Base-by-base conservation (phyloP, 2,113 vertebrate genomes). In the Chloroceryle aenea region DNA sequence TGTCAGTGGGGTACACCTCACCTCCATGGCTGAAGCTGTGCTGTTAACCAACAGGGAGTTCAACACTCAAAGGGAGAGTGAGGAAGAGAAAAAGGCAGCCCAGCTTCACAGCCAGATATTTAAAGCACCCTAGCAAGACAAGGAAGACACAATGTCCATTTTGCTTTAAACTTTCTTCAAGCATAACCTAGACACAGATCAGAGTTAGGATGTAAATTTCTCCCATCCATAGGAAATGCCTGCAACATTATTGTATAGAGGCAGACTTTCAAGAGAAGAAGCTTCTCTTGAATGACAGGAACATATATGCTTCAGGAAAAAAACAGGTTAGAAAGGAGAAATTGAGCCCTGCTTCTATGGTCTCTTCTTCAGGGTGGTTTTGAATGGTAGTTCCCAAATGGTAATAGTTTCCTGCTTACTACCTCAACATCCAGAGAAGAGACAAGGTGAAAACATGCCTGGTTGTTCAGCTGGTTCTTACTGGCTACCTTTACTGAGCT, bases 41-140 rank as follows among this genome's bases (percentile, higher is more conserved):
- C 40, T 73, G 25, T 45, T 72, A 64, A 55, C 12, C 27, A 32
- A 12, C 20, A 32, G 34, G n/a, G 14, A 47, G 23, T 40, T 61
- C 22, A 61, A 69, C 38, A 29, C 11, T 3, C 14, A 58, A 0
- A 1, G 40, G 5, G 20, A 55, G 5, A 59, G 9, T 1, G 2
- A 75, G 6, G 22, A 87, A 52, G 26, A 56, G 10, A 68, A 48
- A 50, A 34, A 50, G 72, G 26, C 6, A 48, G 23, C 16, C 9
- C n/a, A 40, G 11, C 15, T 77, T 17, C 40, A 40, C 17, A 45
- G 14, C 7, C 21, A 59, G 18, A 12, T 45, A 32, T 62, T 74
- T 34, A 59, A 7, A 79, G 25, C 6, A 27, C 12, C 6, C 36
- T 43, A 12, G 23, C 1, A 4, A 58, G 11, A 55, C 0, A 4